phyloP scores from a whole-genome alignment of 30 jellyfish, hydroid and myxozoan genomes.

The Chrysaora quinquecirrha region DNA sequence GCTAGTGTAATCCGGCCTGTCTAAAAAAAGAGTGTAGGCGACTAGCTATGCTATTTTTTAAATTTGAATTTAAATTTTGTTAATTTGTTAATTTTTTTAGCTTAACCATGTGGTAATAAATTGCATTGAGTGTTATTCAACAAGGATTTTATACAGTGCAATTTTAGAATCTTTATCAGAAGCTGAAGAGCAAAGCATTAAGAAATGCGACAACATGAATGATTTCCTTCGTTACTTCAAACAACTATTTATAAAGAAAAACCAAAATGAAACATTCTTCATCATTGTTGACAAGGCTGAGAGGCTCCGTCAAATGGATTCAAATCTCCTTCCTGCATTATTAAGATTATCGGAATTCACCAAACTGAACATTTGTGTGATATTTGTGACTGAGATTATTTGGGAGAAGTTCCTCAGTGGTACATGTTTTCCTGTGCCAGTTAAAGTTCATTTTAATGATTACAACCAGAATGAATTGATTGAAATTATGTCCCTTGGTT shows the following conservation, averaged over 20 bases:
- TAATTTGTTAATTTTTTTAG: constrained; percentile 31
- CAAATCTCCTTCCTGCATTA: constrained; percentile 68
- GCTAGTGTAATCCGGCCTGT: too few relatives aligned
- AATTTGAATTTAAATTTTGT: too few relatives aligned
- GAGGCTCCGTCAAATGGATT: constrained; percentile 80
- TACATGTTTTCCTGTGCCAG: constrained; percentile 52
- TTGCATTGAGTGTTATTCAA: constrained; percentile 71
- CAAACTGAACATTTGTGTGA: constrained; percentile 45
- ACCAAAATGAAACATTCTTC: constrained; percentile 20
- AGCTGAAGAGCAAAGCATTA: constrained; percentile 10
- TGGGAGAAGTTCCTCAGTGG: constrained; percentile 73
- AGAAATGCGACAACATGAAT: constrained; percentile 68
- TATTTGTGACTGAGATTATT: constrained; percentile 66
- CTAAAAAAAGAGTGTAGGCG: too few relatives aligned
- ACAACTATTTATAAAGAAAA: not conserved
- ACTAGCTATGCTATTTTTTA: too few relatives aligned
- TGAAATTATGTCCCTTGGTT: constrained; percentile 72
- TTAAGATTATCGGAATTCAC: constrained; percentile 56
- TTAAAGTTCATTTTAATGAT: constrained; percentile 58
- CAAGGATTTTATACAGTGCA: constrained; percentile 40
- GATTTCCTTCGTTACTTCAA: constrained; percentile 75
- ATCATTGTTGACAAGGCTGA: constrained; percentile 80
- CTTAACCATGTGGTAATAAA: constrained; percentile 44
- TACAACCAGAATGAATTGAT: constrained; percentile 58
- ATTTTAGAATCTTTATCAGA: constrained; percentile 28